Percentiles rank a stretch among this genome's conserved stretches.
Evolutionary conservation across 2,888 invertebrate species (phyloP).

Genomic region (Cephus runcator): DNA sequence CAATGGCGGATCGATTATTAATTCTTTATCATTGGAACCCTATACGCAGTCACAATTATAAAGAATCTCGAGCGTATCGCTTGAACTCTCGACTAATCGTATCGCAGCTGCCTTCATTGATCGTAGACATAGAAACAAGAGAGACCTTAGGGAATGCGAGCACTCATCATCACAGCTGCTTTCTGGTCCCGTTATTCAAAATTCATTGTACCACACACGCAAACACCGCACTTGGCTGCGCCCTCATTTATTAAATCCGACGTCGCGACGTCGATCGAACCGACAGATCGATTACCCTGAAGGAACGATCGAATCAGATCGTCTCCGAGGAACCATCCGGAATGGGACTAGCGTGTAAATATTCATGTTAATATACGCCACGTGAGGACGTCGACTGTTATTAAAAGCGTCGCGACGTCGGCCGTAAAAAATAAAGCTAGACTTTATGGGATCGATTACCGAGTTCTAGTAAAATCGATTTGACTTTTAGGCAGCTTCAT

Average conservation of each 20-base stretch:
- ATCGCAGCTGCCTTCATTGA: background rate
- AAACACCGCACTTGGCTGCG: background rate
- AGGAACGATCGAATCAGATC: background rate
- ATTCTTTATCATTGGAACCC: background rate
- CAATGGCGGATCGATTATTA: background rate
- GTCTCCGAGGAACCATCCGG: background rate
- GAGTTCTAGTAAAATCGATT: background rate
- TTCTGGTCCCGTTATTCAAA: background rate
- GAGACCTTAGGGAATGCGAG: background rate
- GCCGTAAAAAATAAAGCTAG: background rate
- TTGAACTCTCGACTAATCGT: background rate
- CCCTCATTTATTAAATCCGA: background rate
- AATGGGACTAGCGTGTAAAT: conserved; percentile 27
- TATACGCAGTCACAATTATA: background rate
- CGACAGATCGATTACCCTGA: background rate
- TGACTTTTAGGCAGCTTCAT: conserved; percentile 38
- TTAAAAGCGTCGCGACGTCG: background rate
- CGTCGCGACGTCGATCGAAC: background rate
- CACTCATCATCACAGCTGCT: background rate
- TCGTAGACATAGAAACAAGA: background rate
- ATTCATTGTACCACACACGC: background rate
- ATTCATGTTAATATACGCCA: background rate
- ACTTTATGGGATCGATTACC: background rate
- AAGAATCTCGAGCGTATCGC: background rate
- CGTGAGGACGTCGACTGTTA: background rate